Percentiles rank a stretch among this genome's conserved stretches.
Evolutionary conservation across 2,888 invertebrate genomes (phyloP).

Genomic region (Homarus gammarus): DNA sequence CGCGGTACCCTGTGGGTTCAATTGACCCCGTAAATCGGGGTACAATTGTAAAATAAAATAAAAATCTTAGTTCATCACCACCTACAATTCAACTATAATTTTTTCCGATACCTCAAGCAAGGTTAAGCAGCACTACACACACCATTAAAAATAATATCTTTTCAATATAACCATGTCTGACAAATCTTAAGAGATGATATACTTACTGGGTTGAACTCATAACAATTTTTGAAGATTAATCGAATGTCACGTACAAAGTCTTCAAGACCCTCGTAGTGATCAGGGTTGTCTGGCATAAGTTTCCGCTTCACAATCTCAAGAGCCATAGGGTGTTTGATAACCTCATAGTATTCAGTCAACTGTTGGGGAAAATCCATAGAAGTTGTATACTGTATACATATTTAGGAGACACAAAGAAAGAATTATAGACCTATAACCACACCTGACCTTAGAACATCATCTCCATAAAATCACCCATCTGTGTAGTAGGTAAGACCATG

Average conservation of each 20-base stretch:
- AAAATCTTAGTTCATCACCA: no score
- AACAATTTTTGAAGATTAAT: conserved; percentile 92
- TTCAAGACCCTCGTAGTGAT: conserved; percentile 87
- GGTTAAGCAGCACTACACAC: neutral
- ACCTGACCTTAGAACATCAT: neutral
- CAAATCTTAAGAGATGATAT: neutral
- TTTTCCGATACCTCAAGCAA: neutral
- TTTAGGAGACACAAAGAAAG: conserved; percentile 49
- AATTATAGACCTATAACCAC: conserved; percentile 10
- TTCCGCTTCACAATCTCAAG: conserved; percentile 90
- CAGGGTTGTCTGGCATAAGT: conserved; percentile 86
- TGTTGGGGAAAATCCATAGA: conserved; percentile 78
- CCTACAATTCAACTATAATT: no score
- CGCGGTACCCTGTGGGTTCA: no score
- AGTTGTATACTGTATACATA: conserved; percentile 48
- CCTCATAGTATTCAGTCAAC: conserved; percentile 85
- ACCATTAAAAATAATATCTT: neutral
- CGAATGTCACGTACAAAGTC: conserved; percentile 89
- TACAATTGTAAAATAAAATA: no score
- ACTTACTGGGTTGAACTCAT: conserved; percentile 89
- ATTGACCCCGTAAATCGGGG: no score
- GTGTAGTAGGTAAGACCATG: neutral
- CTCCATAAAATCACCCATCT: neutral
- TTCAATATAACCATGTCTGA: neutral
- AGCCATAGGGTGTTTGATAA: conserved; percentile 90